Conservation (phyloP, 2,113 vertebrate species). For the Phodopus roborovskii region DNA sequence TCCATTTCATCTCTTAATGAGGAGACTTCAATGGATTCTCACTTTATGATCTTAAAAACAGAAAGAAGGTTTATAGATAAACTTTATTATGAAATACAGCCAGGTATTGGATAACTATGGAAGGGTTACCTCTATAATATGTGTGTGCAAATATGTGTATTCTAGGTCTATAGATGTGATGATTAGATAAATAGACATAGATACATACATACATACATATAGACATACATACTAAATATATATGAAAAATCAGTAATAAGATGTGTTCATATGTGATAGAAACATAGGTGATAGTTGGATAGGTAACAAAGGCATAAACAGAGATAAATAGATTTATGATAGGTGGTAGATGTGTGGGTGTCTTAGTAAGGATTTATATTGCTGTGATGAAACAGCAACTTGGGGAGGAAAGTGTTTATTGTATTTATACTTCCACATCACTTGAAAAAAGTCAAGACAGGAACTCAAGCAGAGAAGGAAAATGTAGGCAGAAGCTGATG, state of each 20-base stretch:
- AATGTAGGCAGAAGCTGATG: neutral
- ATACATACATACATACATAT: neutral
- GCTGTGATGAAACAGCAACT: neutral
- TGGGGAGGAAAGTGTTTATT: neutral
- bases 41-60: neutral
- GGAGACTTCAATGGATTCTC: too few relatives aligned
- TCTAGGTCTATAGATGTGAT: neutral
- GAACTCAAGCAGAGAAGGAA: neutral
- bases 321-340: neutral
- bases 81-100: constrained; percentile 11
- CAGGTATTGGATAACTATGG: neutral
- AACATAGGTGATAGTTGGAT: neutral
- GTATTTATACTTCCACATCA: neutral
- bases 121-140: neutral
- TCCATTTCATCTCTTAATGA: too few relatives aligned
- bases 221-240: neutral
- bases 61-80: neutral
- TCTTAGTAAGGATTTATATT: neutral
- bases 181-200: neutral
- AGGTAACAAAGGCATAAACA: neutral
- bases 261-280: neutral
- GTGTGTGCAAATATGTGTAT: neutral
- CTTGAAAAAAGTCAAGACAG: neutral
- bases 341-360: neutral
- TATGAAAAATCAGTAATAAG: neutral